Evolutionary conservation across 2,888 invertebrate species (phyloP), one percentile per base, ranked within the genome.

Genomic region (Eupelmus urozonus): DNA sequence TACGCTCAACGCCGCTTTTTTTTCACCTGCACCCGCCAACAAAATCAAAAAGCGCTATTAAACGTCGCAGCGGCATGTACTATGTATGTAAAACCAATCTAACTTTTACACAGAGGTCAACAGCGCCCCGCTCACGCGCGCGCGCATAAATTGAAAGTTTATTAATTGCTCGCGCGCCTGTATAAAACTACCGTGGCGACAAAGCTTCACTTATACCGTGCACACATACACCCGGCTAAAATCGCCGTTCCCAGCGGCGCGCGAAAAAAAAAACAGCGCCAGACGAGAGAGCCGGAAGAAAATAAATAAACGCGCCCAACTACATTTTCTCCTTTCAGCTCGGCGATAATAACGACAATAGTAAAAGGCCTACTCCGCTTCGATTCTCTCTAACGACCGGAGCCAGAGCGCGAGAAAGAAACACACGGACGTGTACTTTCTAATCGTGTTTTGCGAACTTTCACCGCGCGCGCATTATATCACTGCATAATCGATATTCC

Each of bases 401-500:
- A 23, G n/a, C n/a, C n/a, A n/a, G n/a, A n/a, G n/a, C 11, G 16
- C 27, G 49, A 49, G 29, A 27, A 13, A 71, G 57, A 25, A 23
- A 57, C 23, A 27, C 25, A 55, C 18, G 51, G 34, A 9, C 49
- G 20, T 25, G 7, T 40, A 62, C 78, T 78, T 78, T 78, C 78
- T 78, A 73, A 69, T 78, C 70, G 72, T 42, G 70, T 42, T 70
- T 63, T 66, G 42, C 76, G 62, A 27, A 57, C 69, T 72, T 78
- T 69, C 71, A 60, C 73, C 69, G 29, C 55, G 20, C n/a, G 3
- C 42, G 18, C 80, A 60, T 78, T 77, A 66, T 63, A 77, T 80
- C 75, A 51, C 67, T 5, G 49, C 16, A 65, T 55, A 71, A 78
- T 77, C 71, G 77, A 78, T 80, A 78, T 67, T 67, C 62, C 40